phyloP scores from a whole-genome alignment of 1,140 invertebrate genomes.

The Drosophila simulans region DNA sequence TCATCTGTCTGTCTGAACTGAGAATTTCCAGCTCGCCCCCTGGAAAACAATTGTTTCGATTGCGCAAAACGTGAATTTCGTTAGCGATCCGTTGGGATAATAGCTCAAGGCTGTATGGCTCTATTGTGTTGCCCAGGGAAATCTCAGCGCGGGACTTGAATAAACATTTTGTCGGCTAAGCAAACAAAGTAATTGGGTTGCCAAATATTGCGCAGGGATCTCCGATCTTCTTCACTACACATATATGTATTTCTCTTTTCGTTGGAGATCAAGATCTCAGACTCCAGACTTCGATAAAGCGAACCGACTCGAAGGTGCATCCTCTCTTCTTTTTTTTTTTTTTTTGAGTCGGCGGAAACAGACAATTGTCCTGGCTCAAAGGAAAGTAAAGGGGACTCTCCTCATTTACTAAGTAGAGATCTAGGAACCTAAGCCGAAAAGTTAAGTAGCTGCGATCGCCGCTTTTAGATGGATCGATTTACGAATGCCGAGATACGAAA shows the following conservation, averaged over 20 bases:
- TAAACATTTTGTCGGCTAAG: constrained; percentile 76
- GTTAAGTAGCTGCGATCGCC: constrained; percentile 57
- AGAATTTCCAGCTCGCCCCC: constrained; percentile 23
- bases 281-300: constrained; percentile 4
- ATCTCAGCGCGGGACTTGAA: constrained; percentile 51
- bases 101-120: constrained; percentile 78
- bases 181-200: constrained; percentile 77
- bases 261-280: constrained; percentile 17
- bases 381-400: background rate
- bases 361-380: constrained; percentile 33
- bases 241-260: constrained; percentile 1
- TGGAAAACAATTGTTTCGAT: constrained; percentile 70
- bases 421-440: constrained; percentile 65
- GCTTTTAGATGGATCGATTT: constrained; percentile 30
- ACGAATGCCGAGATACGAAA: constrained; percentile 24
- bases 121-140: constrained; percentile 50
- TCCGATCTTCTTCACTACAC: constrained; percentile 12
- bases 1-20: constrained; percentile 26
- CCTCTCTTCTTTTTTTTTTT: constrained; percentile 3
- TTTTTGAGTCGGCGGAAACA: constrained; percentile 43
- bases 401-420: constrained; percentile 7
- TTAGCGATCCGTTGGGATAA: constrained; percentile 59
- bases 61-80: constrained; percentile 63
- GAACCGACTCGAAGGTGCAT: constrained; percentile 33
- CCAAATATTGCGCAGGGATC: constrained; percentile 70